A percentile compares a stretch with the other conserved stretches of the same genome.
phyloP scores from a whole-genome alignment of 2,113 vertebrate genomes.

The Crotophaga sulcirostris region DNA sequence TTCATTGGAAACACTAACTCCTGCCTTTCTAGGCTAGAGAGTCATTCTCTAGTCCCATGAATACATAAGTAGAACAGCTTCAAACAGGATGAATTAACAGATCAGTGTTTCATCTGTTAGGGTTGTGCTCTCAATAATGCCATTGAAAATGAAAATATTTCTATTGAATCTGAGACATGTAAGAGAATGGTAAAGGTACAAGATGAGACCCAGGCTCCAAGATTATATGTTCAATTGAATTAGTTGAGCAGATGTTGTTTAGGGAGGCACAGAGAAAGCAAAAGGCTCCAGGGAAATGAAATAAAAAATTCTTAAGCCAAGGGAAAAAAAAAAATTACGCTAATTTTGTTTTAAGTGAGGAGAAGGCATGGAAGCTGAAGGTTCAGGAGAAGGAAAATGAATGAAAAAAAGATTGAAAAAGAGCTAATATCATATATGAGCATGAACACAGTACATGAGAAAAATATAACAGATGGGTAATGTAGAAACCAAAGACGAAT shows the following conservation, averaged over 20 bases:
- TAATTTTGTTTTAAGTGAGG: neutral
- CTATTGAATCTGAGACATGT: neutral
- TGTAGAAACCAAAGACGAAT: neutral
- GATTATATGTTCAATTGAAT: neutral
- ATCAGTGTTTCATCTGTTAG: neutral
- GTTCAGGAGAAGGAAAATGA: neutral
- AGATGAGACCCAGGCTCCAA: neutral
- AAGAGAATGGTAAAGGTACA: neutral
- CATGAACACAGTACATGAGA: neutral
- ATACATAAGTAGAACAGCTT: neutral
- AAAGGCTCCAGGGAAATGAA: neutral
- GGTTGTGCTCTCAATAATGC: neutral
- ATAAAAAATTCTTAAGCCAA: neutral
- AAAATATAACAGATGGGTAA: neutral
- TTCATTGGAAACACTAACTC: neutral
- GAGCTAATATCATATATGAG: neutral
- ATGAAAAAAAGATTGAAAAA: neutral
- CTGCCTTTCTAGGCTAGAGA: neutral
- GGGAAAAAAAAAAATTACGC: neutral
- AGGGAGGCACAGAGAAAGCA: neutral
- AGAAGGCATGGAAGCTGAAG: neutral
- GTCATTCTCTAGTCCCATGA: neutral
- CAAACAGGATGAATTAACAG: neutral
- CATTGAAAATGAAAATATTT: neutral
- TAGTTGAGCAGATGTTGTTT: slow-evolving; percentile 7